These are phyloP conservation scores for Lepidothrix coronata DNA, from an alignment of 2,113 vertebrate species.

Conservation along the genomic window DNA sequence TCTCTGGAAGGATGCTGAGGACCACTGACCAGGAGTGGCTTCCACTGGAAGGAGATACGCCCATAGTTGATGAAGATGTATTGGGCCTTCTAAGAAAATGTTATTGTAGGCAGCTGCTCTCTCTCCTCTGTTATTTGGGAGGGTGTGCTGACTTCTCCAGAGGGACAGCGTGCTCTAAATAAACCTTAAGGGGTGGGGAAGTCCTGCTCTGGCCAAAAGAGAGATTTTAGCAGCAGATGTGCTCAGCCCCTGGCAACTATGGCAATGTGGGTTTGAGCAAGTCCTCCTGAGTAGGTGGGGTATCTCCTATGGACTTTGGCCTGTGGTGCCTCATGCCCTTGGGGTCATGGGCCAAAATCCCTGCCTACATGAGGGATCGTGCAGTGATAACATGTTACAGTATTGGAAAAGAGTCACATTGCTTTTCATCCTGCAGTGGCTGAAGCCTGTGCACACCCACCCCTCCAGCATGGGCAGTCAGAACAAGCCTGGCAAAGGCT, in stretches of 20 bases:
- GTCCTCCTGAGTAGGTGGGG: background rate
- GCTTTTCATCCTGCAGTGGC: too few species aligned
- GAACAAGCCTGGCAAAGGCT: background rate
- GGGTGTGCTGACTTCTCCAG: background rate
- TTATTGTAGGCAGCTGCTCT: background rate
- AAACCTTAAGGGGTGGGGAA: background rate
- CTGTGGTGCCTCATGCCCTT: background rate
- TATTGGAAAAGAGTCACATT: too few species aligned
- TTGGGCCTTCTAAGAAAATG: background rate
- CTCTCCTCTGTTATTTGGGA: background rate
- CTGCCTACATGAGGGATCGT: accelerated
- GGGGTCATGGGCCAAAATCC: background rate
- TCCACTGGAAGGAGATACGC: background rate
- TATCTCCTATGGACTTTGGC: accelerated
- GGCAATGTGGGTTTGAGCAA: background rate
- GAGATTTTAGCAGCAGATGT: background rate
- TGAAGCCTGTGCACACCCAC: background rate
- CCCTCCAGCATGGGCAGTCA: background rate
- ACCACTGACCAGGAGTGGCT: background rate
- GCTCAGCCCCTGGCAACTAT: accelerated
- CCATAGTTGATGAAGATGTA: background rate
- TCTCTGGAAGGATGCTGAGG: background rate
- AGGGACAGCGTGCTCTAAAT: background rate
- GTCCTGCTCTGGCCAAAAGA: background rate
- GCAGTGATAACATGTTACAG: accelerated